Conservation (phyloP, 2,113 vertebrate species). For the Toxotes chatareus region DNA sequence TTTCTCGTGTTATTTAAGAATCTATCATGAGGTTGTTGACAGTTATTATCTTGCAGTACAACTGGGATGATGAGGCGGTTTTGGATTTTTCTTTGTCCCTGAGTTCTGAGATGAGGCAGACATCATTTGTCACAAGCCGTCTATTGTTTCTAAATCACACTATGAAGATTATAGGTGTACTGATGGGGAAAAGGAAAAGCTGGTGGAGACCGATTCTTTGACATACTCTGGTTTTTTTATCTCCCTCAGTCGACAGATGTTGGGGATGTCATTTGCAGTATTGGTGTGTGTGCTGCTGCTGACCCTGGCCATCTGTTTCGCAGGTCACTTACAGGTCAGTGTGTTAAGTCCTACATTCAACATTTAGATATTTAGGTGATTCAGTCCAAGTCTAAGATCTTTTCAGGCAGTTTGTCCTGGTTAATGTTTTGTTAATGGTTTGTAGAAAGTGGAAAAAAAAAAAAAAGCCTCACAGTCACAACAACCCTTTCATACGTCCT, state of each 20-base stretch:
- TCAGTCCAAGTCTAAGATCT: neutral
- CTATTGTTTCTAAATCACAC: neutral
- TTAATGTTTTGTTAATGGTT: neutral
- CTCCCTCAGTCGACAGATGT: constrained; percentile 78
- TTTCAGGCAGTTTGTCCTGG: neutral
- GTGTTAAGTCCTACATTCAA: constrained; percentile 48
- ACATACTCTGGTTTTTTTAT: constrained; percentile 1
- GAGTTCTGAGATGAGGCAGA: neutral
- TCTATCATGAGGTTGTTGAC: neutral
- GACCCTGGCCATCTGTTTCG: constrained; percentile 89
- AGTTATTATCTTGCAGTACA: neutral
- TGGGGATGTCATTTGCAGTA: constrained; percentile 88
- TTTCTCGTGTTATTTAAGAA: neutral
- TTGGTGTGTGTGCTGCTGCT: constrained; percentile 86
- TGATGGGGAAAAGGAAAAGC: neutral
- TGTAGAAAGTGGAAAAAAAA: constrained; percentile 7
- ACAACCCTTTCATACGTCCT: neutral
- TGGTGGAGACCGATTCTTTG: neutral
- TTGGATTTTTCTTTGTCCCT: neutral
- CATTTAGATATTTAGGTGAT: neutral
- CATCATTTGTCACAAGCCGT: neutral
- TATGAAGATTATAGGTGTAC: neutral
- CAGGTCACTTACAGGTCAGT: constrained; percentile 90
- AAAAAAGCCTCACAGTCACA: neutral
- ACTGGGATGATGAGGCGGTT: neutral